Base-by-base conservation (phyloP, 2,888 invertebrate genomes). In the Lithophane semibrunnea region DNA sequence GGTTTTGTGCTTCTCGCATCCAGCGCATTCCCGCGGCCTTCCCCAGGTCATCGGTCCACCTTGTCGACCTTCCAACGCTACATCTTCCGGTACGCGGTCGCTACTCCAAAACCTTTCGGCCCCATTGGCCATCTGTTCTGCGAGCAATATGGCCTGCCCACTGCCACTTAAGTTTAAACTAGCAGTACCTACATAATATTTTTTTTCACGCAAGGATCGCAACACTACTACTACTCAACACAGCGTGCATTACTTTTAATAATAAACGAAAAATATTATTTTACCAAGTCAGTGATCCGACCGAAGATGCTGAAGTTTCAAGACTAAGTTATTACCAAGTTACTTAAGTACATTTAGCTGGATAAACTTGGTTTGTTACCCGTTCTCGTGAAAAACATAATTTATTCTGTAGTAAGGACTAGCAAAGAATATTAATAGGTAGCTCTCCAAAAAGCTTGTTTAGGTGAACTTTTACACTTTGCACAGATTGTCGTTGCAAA, bases 321-420 rank as follows among this genome's bases (percentile, higher is more conserved):
- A 63, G 80, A 84, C 81, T 78, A 86, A 88, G 79, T 88, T 86
- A 85, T 88, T 84, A 89, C 80, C 63, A 84, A 90, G 86, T 89
- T 87, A 75, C 81, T 84, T 85, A 88, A 88, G 87, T 83, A 90
- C 82, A 83, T 88, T 88, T 83, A 88, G 82, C 83, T 82, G 69
- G 82, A 72, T 85, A 84, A 88, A 87, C 88, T 86, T 86, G 74
- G 90, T 84, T 88, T 85, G 86, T 83, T 87, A 85, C 81, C 83
- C 86, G 85, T 84, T 85, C 85, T 86, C 47, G 82, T 75, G 86
- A 88, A 88, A 89, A 89, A 89, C 85, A 87, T 88, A 86, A 87
- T 88, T 89, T 88, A 89, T 89, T 87, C 86, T 84, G 79, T 85
- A 78, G 83, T 86, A 78, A 68, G 70, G 67, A 77, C 86, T 68